phyloP scores from a whole-genome alignment of 1,140 invertebrate genomes.

The Drosophila lacteicornis region DNA sequence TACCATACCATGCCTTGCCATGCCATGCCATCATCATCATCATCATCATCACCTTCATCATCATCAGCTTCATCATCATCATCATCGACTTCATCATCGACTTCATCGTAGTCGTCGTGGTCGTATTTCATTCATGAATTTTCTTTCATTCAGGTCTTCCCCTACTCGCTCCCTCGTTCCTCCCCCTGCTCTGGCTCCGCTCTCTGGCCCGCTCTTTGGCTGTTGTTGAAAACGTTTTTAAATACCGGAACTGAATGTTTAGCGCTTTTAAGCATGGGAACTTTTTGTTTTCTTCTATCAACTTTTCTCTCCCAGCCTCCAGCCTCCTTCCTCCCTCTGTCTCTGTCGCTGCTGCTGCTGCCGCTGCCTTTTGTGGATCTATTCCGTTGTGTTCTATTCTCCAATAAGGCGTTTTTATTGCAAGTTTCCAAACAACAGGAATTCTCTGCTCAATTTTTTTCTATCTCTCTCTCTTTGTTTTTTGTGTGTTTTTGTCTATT shows the following conservation, averaged over 20 bases:
- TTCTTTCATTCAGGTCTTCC: slow-evolving; percentile 76
- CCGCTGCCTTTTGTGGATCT: slow-evolving; percentile 43
- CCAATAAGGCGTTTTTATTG: slow-evolving; percentile 63
- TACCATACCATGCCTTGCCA: slow-evolving; percentile 17
- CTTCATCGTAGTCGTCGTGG: slow-evolving; percentile 57
- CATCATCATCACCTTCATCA: slow-evolving; percentile 26
- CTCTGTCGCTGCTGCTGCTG: slow-evolving; percentile 11
- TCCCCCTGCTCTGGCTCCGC: neutral
- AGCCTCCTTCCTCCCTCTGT: slow-evolving; percentile 20
- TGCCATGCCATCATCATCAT: too few species aligned
- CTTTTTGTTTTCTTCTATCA: slow-evolving; percentile 73
- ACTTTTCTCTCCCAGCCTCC: slow-evolving; percentile 43
- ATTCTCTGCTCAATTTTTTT: slow-evolving; percentile 54
- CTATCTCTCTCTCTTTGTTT: neutral
- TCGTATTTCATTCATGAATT: slow-evolving; percentile 84
- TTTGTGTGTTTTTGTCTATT: slow-evolving; percentile 61
- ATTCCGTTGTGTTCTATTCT: slow-evolving; percentile 50
- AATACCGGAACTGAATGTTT: slow-evolving; percentile 84
- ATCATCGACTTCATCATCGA: slow-evolving; percentile 23
- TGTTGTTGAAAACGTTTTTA: slow-evolving; percentile 80
- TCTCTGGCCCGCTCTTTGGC: slow-evolving; percentile 22
- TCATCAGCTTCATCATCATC: slow-evolving; percentile 24
- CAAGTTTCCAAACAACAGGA: slow-evolving; percentile 72
- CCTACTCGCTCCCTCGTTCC: neutral
- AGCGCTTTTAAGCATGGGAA: slow-evolving; percentile 83